Evolutionary conservation across 2,113 vertebrate genomes (phyloP), one percentile per base, ranked within the genome.

Genomic region (Epinephelus cyanopodus): DNA sequence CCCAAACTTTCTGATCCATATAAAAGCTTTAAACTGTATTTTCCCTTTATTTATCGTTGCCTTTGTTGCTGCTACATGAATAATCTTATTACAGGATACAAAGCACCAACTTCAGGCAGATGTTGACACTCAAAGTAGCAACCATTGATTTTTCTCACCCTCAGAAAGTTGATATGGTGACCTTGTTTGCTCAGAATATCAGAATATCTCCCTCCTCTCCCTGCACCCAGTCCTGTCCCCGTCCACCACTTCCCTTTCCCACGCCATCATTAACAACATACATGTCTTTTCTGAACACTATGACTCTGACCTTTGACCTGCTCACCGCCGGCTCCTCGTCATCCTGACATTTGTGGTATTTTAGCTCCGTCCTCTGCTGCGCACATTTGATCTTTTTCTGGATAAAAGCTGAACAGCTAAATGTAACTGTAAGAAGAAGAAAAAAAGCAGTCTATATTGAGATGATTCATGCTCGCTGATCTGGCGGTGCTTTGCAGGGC

Each of bases 391-490:
- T 83, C 39, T 82, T 73, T 80, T 73, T 45, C 74, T 69, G 83
- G 54, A 81, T 69, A 9, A 79, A 75, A 71, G 82, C 79, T 42
- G 87, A 82, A 60, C 64, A 74, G 42, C 29, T 25, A 80, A 37
- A 47, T 73, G 83, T 77, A 85, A 57, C 53, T 54, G 65, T 84
- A 72, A 65, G 37, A 37, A 23, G 17, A 42, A n/a, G 3, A 29
- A 25, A 39, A 27, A 58, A 37, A 25, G 23, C 8, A 8, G 58
- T 58, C 54, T 67, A 69, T 77, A 70, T 76, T 2, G 61, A 69
- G 74, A 87, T 92, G 91, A 92, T 93, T 92, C 82, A 89, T 88
- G 81, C 74, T 74, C 50, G 68, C 21, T 75, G 87, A 85, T 90
- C 88, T 88, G 89, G 83, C 88, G 53, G 69, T 0, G 72, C 89